Percentiles rank a stretch among this genome's conserved stretches.
These are phyloP conservation scores for Cyphomyrus plagiostoma DNA, from an alignment of 2,113 vertebrate species.

Conservation along the genomic window DNA sequence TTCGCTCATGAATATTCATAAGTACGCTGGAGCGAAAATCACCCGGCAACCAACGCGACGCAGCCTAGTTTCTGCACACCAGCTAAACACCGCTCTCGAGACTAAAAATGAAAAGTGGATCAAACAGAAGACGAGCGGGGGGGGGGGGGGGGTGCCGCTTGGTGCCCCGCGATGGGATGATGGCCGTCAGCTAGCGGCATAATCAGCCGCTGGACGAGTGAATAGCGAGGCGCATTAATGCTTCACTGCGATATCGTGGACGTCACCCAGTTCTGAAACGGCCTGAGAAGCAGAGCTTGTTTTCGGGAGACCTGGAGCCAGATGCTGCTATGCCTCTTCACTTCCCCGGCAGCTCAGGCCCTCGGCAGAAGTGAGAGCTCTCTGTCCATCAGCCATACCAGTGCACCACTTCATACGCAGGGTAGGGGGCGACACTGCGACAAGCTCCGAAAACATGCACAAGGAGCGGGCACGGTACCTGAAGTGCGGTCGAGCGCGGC, in stretches of 20 bases:
- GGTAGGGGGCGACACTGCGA: not conserved
- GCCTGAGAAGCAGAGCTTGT: not conserved
- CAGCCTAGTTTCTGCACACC: not conserved
- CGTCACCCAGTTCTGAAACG: not conserved
- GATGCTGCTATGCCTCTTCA: not conserved
- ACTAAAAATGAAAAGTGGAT: conserved; percentile 3
- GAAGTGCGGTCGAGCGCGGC: not conserved
- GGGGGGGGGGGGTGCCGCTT: not conserved
- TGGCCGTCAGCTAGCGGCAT: not conserved
- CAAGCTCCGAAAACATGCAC: not conserved
- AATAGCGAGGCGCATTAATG: not conserved
- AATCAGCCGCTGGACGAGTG: not conserved
- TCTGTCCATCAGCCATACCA: not conserved
- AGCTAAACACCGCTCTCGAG: not conserved
- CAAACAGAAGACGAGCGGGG: not conserved
- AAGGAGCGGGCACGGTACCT: not conserved
- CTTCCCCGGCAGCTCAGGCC: not conserved
- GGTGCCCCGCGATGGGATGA: not conserved
- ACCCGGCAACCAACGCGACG: not conserved
- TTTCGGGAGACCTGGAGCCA: no score
- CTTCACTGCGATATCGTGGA: not conserved
- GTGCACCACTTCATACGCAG: not conserved
- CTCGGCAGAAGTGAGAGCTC: not conserved
- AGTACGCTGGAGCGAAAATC: not conserved
- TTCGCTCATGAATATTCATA: conserved; percentile 2